phyloP scores from a whole-genome alignment of 2,888 invertebrate species.

The Hypercompe scribonia region DNA sequence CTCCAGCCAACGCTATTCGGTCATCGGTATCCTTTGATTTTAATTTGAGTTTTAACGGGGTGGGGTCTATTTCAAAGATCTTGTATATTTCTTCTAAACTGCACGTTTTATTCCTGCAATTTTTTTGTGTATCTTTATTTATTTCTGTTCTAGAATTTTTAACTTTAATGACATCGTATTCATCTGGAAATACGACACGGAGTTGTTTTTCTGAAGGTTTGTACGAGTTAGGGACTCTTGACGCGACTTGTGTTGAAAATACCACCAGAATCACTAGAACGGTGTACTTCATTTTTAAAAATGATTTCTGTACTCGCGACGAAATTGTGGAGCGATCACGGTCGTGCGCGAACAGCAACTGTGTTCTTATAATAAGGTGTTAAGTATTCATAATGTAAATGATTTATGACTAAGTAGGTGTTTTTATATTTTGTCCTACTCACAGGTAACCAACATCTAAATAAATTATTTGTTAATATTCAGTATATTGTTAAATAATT shows the following conservation, averaged over 20 bases:
- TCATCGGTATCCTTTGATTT: not conserved
- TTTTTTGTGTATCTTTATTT: not conserved
- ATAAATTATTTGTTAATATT: not conserved
- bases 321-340: not conserved
- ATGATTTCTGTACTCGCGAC: not conserved
- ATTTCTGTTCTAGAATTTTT: not conserved
- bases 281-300: not conserved
- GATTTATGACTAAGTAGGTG: not conserved
- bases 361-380: not conserved
- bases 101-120: slow-evolving; percentile 4
- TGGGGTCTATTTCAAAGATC: slow-evolving; percentile 2
- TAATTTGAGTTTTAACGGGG: not conserved
- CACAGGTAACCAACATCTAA: not conserved
- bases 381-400: not conserved
- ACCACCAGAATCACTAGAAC: not conserved
- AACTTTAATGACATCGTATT: not conserved
- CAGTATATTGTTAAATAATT: not conserved
- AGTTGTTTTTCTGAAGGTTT: slow-evolving; percentile 13
- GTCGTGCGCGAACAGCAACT: not conserved
- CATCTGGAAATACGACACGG: slow-evolving; percentile 12
- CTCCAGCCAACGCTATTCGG: not conserved
- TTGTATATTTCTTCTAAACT: slow-evolving; percentile 4
- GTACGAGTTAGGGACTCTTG: not conserved
- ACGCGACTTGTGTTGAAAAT: not conserved
- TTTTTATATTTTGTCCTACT: not conserved